Percentiles rank a stretch among this genome's conserved stretches.
These are phyloP conservation scores for Archilochus colubris DNA, from an alignment of 2,113 vertebrate species.

Conservation along the genomic window DNA sequence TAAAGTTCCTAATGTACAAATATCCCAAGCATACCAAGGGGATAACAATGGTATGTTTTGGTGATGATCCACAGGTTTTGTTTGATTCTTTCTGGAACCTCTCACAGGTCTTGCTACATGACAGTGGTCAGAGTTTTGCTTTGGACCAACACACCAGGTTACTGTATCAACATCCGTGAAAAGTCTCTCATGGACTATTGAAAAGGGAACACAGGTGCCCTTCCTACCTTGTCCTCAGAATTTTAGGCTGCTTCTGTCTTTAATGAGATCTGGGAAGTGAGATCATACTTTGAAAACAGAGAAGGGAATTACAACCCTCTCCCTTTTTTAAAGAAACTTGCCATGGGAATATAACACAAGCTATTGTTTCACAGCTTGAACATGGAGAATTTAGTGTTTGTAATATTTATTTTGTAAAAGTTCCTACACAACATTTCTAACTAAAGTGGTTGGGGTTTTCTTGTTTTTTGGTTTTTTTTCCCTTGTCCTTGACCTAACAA, in stretches of 20 bases:
- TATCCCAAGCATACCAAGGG: background rate
- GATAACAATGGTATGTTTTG: background rate
- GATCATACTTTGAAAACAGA: constrained; percentile 22
- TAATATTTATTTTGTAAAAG: constrained; percentile 14
- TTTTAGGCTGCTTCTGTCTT: constrained; percentile 18
- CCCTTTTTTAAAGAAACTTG: constrained; percentile 38
- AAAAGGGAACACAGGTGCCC: background rate
- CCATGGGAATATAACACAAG: constrained; percentile 35
- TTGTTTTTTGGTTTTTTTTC: background rate
- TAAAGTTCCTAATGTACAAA: background rate
- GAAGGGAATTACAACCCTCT: constrained; percentile 20
- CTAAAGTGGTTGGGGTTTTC: background rate
- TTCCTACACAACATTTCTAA: constrained; percentile 40
- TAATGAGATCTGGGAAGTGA: constrained; percentile 37
- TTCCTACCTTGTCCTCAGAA: background rate
- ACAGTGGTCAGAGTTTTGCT: background rate
- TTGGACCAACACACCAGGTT: background rate
- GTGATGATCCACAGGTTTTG: background rate
- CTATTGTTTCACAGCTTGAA: constrained; percentile 30
- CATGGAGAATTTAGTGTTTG: constrained; percentile 4
- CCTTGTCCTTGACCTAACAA: constrained; percentile 46
- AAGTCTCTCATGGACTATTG: background rate
- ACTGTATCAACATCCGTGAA: background rate
- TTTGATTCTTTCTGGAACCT: background rate
- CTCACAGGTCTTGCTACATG: background rate